phyloP scores from a whole-genome alignment of 2,797 vertebrate genomes.

The Percopsis omiscomaycus region DNA sequence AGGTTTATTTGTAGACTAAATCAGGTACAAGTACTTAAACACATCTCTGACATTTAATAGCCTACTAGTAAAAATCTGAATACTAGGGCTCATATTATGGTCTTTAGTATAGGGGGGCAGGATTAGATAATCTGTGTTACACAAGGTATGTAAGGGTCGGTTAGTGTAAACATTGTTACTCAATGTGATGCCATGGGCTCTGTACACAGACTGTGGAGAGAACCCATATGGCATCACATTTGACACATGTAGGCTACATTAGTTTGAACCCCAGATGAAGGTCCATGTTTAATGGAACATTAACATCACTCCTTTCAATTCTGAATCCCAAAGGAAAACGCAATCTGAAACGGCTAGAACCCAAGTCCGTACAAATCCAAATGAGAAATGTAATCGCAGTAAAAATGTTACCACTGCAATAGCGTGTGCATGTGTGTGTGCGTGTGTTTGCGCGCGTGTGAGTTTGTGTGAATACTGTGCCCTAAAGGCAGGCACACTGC shows the following conservation, averaged over 20 bases:
- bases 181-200: no score
- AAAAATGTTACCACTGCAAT: conserved; percentile 21
- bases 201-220: conserved; percentile 33
- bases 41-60: conserved; percentile 45
- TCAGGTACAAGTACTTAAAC: conserved; percentile 37
- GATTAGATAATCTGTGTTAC: conserved; percentile 37
- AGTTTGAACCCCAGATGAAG: conserved; percentile 49
- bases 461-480: conserved; percentile 32
- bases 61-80: conserved; percentile 64
- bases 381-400: conserved; percentile 11
- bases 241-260: conserved; percentile 60
- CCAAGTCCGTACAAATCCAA: no score
- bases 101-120: conserved; percentile 34
- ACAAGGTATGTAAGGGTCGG: no score
- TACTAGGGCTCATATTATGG: conserved; percentile 52
- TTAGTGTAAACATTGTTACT: no score
- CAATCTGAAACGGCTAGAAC: conserved; percentile 3
- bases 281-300: conserved; percentile 45
- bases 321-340: conserved; percentile 9
- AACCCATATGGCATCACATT: conserved; percentile 76
- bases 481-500: conserved; percentile 32
- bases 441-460: not conserved
- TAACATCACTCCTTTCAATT: conserved; percentile 42
- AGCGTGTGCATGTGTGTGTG: no score
- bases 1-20: conserved; percentile 12